Percentiles rank a stretch among this genome's conserved stretches.
phyloP scores from a whole-genome alignment of 2,888 invertebrate species.

The Ophion ventricosus region DNA sequence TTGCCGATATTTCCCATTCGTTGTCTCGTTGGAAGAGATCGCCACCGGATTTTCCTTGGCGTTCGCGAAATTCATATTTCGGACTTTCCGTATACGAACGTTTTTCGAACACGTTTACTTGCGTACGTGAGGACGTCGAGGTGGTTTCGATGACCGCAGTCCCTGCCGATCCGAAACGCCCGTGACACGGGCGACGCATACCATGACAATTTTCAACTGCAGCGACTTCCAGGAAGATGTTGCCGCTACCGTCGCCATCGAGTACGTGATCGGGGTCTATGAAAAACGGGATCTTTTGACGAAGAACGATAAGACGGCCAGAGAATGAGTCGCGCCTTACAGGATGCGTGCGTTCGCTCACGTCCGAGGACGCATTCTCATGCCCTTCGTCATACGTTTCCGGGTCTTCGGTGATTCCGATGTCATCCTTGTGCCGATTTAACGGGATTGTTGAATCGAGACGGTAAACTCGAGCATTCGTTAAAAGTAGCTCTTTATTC shows the following conservation, averaged over 20 bases:
- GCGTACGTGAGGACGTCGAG: constrained; percentile 52
- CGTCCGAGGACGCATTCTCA: constrained; percentile 64
- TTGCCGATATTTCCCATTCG: too few species aligned
- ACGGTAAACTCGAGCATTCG: constrained; percentile 26
- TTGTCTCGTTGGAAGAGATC: background rate
- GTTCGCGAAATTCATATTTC: constrained; percentile 18
- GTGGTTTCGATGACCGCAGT: constrained; percentile 27
- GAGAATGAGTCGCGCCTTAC: constrained; percentile 46
- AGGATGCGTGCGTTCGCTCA: constrained; percentile 53
- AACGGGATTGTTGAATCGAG: constrained; percentile 29
- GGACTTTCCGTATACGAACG: constrained; percentile 32
- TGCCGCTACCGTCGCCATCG: constrained; percentile 27
- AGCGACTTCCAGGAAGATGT: constrained; percentile 55
- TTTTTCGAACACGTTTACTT: constrained; percentile 41
- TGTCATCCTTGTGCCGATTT: constrained; percentile 1
- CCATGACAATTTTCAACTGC: constrained; percentile 50
- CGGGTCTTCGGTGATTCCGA: constrained; percentile 45
- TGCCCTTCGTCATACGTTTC: constrained; percentile 63
- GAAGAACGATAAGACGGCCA: constrained; percentile 27
- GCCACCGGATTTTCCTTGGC: constrained; percentile 2
- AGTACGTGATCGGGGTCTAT: constrained; percentile 69
- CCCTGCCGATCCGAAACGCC: background rate
- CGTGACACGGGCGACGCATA: background rate
- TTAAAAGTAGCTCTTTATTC: constrained; percentile 33
- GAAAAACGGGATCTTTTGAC: constrained; percentile 55